phyloP scores from a whole-genome alignment of 2,113 vertebrate species.

The Brienomyrus brachyistius region DNA sequence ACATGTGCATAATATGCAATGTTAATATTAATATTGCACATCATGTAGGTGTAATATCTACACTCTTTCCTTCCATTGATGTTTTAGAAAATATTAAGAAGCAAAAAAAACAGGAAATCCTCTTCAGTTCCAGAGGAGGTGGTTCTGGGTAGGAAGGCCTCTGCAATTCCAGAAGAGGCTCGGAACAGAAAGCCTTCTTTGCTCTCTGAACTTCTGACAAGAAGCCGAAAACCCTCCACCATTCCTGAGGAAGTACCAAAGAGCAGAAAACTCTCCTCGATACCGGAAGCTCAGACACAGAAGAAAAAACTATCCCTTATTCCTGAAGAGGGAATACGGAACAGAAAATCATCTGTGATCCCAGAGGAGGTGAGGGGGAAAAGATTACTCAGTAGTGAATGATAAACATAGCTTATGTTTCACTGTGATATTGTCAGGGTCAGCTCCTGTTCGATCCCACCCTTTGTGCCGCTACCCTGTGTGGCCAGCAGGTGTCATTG shows the following conservation, averaged over 20 bases:
- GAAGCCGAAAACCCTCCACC: conserved; percentile 24
- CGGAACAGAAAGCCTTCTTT: conserved; percentile 48
- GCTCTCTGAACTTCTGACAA: conserved; percentile 49
- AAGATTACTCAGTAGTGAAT: not conserved
- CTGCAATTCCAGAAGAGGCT: conserved; percentile 39
- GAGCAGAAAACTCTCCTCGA: conserved; percentile 46
- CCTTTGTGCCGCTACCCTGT: too few relatives aligned
- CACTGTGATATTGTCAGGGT: not conserved
- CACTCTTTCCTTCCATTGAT: not conserved
- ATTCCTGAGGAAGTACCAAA: conserved; percentile 12
- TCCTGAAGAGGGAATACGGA: conserved; percentile 14
- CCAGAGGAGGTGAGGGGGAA: conserved; percentile 49
- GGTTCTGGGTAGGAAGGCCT: conserved; percentile 33
- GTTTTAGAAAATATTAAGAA: conserved; percentile 24
- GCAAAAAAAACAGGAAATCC: conserved; percentile 38
- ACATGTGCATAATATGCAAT: not conserved
- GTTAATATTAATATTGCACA: not conserved
- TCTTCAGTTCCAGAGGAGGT: conserved; percentile 39
- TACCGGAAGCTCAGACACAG: conserved; percentile 48
- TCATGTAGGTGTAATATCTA: not conserved
- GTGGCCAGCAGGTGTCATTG: too few relatives aligned
- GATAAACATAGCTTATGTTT: not conserved
- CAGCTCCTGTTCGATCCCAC: too few relatives aligned
- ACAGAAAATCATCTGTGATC: conserved; percentile 48
- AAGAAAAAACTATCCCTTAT: conserved; percentile 47